Evolutionary conservation across 2,797 vertebrate species (phyloP).

Genomic region (Tachyglossus aculeatus): DNA sequence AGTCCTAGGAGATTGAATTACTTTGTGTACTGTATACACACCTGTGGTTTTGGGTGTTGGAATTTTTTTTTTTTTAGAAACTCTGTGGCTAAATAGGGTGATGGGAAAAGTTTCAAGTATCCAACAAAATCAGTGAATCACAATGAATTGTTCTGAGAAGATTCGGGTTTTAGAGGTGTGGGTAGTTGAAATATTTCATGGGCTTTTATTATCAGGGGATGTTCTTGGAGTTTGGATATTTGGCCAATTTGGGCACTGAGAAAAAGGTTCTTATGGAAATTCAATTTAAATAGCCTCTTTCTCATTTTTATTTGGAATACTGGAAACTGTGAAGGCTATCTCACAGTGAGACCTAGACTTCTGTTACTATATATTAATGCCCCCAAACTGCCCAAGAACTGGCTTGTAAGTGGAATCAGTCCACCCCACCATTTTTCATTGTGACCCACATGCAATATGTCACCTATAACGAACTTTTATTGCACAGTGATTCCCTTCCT

Average conservation of each 20-base stretch:
- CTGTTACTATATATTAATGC: conserved; percentile 65
- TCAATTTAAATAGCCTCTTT: neutral
- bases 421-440: conserved; percentile 45
- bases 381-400: conserved; percentile 13
- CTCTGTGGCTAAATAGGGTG: conserved; percentile 57
- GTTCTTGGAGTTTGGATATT: no score
- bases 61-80: conserved; percentile 38
- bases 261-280: conserved; percentile 26
- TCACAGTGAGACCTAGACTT: conserved; percentile 43
- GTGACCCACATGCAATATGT: conserved; percentile 50
- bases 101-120: conserved; percentile 61
- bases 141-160: neutral
- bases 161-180: conserved; percentile 4
- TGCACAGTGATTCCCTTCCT: conserved; percentile 62
- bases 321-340: neutral
- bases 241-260: no score
- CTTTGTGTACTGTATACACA: conserved; percentile 28
- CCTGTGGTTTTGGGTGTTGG: conserved; percentile 27
- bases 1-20: conserved; percentile 45
- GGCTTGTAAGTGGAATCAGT: conserved; percentile 33
- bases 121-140: neutral
- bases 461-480: conserved; percentile 54
- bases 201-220: no score
- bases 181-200: conserved; percentile 6
- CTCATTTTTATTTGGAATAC: neutral